Base-by-base conservation (phyloP, 1,140 invertebrate genomes). In the Coboldia fuscipes region DNA sequence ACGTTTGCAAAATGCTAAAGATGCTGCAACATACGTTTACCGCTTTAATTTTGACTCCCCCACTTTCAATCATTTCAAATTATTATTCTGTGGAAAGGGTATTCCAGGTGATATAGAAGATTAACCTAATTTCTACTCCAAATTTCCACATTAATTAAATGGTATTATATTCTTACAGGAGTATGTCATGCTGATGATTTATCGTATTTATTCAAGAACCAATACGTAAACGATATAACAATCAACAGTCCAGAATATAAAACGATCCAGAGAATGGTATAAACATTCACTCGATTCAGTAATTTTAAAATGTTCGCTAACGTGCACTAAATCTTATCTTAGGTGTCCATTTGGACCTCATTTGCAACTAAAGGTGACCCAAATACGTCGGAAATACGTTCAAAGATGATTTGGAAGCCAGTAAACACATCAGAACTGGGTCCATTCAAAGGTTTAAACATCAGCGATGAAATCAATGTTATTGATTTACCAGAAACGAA, bases 181-280 rank as follows among this genome's bases (percentile, higher is more conserved):
- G 59, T 61, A 1, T 62, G 57, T 39, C 72, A 75, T 42, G 64
- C 60, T 0, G 72, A 75, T 38, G 72, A 75, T 40, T 24, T 73
- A 2, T 63, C 63, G 39, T 73, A 72, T 46, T 40, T 74, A 7
- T 75, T 72, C 42, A 54, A 59, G 38, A 62, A 53, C 31, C 46
- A 48, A 39, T 40, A 62, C 19, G 57, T 53, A 12, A 40, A 47
- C 14, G 54, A 56, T 30, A 39, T 50, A 33, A 46, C 55, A 15
- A 40, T 40, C 0, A 48, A 43, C 3, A 43, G 51, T 0, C 44
- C 41, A 1, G 53, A 50, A 20, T 41, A 52, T 23, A 39, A 39
- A 34, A 39, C 52, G 2, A 60, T 60, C 19, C 45, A 49, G 21
- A 44, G 50, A 23, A 61, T 65, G 48, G 46, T 61, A 3, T 60